These are phyloP conservation scores for Neoniphon sammara DNA, from an alignment of 2,797 vertebrate genomes.

Conservation along the genomic window DNA sequence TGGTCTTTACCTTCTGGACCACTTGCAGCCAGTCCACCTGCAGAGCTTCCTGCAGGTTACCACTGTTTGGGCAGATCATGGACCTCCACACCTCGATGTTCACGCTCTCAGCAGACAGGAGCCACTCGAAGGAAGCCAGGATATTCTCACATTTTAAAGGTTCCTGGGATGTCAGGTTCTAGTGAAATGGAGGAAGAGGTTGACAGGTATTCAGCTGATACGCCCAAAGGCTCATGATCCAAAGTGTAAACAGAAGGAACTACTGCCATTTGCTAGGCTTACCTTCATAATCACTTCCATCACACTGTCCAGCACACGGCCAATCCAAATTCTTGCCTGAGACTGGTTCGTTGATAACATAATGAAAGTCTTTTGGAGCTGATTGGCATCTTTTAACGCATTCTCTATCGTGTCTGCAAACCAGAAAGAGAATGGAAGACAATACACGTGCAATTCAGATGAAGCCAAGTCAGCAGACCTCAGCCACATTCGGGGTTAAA, in stretches of 20 bases:
- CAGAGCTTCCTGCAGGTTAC: slow-evolving; percentile 46
- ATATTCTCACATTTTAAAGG: slow-evolving; percentile 65
- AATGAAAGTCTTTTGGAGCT: slow-evolving; percentile 48
- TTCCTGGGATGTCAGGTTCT: slow-evolving; percentile 47
- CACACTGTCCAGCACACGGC: slow-evolving; percentile 53
- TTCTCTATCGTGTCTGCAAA: slow-evolving; percentile 70
- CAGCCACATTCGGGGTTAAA: neutral
- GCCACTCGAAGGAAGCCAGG: slow-evolving; percentile 72
- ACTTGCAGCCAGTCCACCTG: slow-evolving; percentile 60
- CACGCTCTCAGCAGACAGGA: slow-evolving; percentile 66
- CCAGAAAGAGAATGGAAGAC: slow-evolving; percentile 6
- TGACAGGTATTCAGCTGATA: neutral
- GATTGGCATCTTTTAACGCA: slow-evolving; percentile 57
- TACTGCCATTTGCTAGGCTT: neutral
- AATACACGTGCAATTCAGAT: neutral
- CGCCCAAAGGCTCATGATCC: neutral
- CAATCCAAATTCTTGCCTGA: slow-evolving; percentile 54
- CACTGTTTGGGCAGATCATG: slow-evolving; percentile 70
- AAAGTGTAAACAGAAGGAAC: neutral
- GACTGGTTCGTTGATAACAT: slow-evolving; percentile 72
- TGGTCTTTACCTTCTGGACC: slow-evolving; percentile 64
- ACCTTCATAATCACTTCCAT: slow-evolving; percentile 70
- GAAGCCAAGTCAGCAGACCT: neutral
- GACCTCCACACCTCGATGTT: slow-evolving; percentile 61
- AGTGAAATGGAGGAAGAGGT: slow-evolving; percentile 9